These are phyloP conservation scores for Neosilurus hyrtlii DNA, from an alignment of 2,797 vertebrate genomes.

Conservation along the genomic window DNA sequence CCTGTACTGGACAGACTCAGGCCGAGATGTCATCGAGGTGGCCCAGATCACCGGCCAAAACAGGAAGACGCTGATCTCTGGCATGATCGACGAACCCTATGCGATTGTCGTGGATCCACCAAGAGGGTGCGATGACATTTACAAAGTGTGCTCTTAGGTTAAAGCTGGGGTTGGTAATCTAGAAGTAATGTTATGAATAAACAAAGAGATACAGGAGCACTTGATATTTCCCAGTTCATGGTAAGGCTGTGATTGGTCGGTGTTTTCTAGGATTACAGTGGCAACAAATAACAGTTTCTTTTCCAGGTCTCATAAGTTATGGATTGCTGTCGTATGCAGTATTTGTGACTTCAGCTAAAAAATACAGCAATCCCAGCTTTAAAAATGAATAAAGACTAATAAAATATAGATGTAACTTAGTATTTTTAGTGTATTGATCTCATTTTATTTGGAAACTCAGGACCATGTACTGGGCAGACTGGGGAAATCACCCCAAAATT, in stretches of 20 bases:
- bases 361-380: too few relatives aligned
- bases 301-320: too few relatives aligned
- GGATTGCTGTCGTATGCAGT: too few relatives aligned
- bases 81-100: constrained; percentile 96
- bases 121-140: constrained; percentile 74
- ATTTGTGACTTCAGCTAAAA: too few relatives aligned
- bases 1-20: constrained; percentile 96
- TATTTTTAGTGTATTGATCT: not conserved
- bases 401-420: not conserved
- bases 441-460: constrained; percentile 61
- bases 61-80: constrained; percentile 92
- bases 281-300: too few relatives aligned
- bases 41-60: constrained; percentile 93
- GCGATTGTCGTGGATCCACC: constrained; percentile 93
- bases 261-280: too few relatives aligned
- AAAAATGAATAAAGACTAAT: not conserved
- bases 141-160: not conserved
- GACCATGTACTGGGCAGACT: constrained; percentile 98
- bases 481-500: constrained; percentile 98
- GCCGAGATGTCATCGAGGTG: constrained; percentile 94
- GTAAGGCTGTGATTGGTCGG: too few relatives aligned
- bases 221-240: too few relatives aligned
- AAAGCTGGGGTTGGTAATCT: not conserved
- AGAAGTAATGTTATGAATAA: too few relatives aligned
- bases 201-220: too few relatives aligned